These are phyloP conservation scores for Ladona fulva DNA, from an alignment of 1,140 invertebrate species.

Conservation along the genomic window DNA sequence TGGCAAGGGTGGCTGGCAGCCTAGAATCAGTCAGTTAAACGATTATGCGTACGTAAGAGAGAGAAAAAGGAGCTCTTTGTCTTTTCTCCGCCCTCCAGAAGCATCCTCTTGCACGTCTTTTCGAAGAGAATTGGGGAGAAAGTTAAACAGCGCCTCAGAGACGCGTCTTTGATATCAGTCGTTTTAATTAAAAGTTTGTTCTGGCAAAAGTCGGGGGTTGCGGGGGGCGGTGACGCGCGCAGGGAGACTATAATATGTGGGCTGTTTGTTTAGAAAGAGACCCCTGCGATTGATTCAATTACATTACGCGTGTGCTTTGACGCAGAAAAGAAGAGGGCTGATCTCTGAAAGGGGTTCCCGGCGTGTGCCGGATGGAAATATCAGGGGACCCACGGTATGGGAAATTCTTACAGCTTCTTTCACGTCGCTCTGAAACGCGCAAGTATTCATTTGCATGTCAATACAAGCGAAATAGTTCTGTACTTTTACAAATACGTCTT, in stretches of 20 bases:
- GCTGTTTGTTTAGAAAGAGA: neutral
- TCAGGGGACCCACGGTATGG: too few species aligned
- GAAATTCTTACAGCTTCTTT: too few species aligned
- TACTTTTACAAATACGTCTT: too few species aligned
- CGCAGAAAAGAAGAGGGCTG: neutral
- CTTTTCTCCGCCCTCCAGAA: too few species aligned
- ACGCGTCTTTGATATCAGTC: neutral
- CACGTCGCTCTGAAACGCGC: too few species aligned
- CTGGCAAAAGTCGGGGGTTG: neutral
- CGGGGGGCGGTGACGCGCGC: neutral
- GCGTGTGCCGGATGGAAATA: too few species aligned
- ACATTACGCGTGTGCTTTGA: conserved; percentile 8
- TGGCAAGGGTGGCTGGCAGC: too few species aligned
- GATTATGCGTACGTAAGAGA: too few species aligned
- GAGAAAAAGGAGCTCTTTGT: too few species aligned
- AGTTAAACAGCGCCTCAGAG: neutral
- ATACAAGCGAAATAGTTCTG: too few species aligned
- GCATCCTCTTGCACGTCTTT: neutral
- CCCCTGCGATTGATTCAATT: neutral
- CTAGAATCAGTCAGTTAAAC: too few species aligned
- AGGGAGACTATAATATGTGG: neutral
- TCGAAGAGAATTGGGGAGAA: neutral
- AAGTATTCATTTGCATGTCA: too few species aligned
- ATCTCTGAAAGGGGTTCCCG: neutral
- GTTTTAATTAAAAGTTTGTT: conserved; percentile 11